These are phyloP conservation scores for Helarctos malayanus DNA, from an alignment of 2,797 vertebrate genomes.

Conservation along the genomic window DNA sequence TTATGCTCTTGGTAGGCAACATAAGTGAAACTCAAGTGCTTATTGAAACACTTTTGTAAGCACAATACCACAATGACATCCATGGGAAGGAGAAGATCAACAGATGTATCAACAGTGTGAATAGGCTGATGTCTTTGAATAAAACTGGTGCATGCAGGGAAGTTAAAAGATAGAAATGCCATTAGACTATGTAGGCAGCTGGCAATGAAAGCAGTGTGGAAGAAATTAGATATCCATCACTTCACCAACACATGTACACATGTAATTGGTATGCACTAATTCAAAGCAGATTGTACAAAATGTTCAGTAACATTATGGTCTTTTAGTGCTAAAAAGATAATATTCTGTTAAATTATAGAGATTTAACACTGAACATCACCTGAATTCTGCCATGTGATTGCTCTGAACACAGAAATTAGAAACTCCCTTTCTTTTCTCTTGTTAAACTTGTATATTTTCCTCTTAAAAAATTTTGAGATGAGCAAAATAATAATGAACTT, in stretches of 20 bases:
- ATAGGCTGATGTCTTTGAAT: neutral
- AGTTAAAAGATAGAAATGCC: neutral
- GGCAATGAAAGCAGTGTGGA: neutral
- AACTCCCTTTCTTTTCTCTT: neutral
- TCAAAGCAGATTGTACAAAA: neutral
- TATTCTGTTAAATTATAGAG: neutral
- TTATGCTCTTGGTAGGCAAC: neutral
- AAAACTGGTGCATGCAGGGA: neutral
- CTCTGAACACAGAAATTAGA: neutral
- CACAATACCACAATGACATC: neutral
- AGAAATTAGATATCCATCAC: neutral
- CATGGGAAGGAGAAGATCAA: neutral
- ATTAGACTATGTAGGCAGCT: neutral
- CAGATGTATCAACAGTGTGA: neutral
- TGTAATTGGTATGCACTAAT: neutral
- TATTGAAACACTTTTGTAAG: constrained; percentile 23
- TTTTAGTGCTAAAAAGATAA: neutral
- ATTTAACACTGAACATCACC: neutral
- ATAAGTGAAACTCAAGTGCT: neutral
- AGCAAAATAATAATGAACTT: neutral
- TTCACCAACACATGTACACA: neutral
- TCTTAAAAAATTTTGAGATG: neutral
- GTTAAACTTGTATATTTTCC: neutral
- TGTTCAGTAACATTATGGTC: neutral
- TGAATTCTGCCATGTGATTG: neutral